A percentile compares a stretch with the other conserved stretches of the same genome.
phyloP scores from a whole-genome alignment of 2,888 invertebrate genomes.

The Harpagoxenus sublaevis region DNA sequence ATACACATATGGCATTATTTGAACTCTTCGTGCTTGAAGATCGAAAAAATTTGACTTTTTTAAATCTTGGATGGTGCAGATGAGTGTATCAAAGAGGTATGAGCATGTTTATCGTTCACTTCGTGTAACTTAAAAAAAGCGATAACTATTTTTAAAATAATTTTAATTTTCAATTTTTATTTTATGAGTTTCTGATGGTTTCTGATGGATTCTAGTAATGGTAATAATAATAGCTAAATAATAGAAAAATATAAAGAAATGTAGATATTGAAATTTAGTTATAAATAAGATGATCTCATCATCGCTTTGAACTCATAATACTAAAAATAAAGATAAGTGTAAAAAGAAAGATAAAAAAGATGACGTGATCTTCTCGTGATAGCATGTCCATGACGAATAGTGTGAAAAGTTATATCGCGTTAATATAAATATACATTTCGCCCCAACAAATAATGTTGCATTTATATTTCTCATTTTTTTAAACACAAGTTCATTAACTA shows the following conservation, averaged over 20 bases:
- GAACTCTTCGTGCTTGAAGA: conserved; percentile 2
- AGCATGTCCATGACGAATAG: conserved; percentile 9
- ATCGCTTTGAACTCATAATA: background rate
- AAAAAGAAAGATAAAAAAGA: background rate
- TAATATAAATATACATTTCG: background rate
- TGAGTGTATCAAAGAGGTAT: conserved; percentile 66
- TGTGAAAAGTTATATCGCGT: background rate
- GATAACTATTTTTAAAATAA: background rate
- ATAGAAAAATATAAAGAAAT: background rate
- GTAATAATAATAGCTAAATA: conserved; percentile 3
- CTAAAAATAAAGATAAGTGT: background rate
- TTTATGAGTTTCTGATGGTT: background rate
- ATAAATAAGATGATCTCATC: background rate
- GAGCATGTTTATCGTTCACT: background rate
- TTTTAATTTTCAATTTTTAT: background rate
- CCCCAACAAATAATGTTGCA: background rate
- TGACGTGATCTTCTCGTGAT: background rate
- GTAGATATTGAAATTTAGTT: background rate
- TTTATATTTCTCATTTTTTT: background rate
- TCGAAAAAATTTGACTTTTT: conserved; percentile 40
- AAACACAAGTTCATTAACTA: background rate
- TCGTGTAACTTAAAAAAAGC: background rate
- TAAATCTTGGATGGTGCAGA: conserved; percentile 64
- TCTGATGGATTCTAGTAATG: too few species aligned
- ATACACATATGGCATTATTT: conserved; percentile 45